A percentile compares a stretch with the other conserved stretches of the same genome.
phyloP scores from a whole-genome alignment of 2,113 vertebrate genomes.

The Gopherus flavomarginatus region DNA sequence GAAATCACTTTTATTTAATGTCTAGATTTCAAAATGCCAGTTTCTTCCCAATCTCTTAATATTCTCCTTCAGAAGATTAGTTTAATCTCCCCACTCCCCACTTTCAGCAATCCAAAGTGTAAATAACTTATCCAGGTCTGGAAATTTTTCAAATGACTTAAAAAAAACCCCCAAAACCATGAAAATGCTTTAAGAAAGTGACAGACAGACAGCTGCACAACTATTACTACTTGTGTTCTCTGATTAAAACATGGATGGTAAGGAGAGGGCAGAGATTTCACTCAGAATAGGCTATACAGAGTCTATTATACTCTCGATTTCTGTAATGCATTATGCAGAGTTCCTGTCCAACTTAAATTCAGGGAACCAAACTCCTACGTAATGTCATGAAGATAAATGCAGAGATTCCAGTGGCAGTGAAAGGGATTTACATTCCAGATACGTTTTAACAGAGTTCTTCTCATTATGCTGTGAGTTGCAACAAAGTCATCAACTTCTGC shows the following conservation, averaged over 20 bases:
- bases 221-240: not conserved
- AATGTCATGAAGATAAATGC: not conserved
- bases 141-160: not conserved
- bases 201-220: not conserved
- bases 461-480: not conserved
- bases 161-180: not conserved
- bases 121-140: not conserved
- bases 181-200: constrained; percentile 10
- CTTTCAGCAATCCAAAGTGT: not conserved
- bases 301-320: not conserved
- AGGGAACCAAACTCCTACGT: not conserved
- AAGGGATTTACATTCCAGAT: not conserved
- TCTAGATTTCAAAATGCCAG: not conserved
- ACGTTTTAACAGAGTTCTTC: not conserved
- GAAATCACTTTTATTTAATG: not conserved
- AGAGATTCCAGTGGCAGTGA: not conserved
- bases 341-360: not conserved
- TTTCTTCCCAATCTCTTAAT: not conserved
- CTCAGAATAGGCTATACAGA: not conserved
- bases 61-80: not conserved
- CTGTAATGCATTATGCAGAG: not conserved
- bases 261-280: not conserved
- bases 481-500: not conserved
- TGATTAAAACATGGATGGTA: not conserved
- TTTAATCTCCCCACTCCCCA: not conserved